Evolutionary conservation across 2,888 invertebrate genomes (phyloP).

Genomic region (Oxycera nigricornis): DNA sequence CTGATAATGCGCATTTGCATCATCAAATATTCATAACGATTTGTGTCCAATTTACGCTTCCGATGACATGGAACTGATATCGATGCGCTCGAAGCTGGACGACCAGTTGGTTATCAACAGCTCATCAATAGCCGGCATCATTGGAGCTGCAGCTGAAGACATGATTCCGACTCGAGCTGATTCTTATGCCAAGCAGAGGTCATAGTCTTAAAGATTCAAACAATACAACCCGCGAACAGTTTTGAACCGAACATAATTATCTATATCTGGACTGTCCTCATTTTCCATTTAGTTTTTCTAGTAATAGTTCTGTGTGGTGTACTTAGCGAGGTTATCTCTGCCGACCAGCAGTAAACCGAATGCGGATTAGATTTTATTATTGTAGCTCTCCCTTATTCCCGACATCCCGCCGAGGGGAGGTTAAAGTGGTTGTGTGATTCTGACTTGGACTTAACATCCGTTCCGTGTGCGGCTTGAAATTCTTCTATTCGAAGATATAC

Average conservation of each 20-base stretch:
- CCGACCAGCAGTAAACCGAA: constrained; percentile 28
- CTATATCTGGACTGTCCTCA: constrained; percentile 11
- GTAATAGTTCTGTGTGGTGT: constrained; percentile 19
- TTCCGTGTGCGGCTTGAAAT: constrained; percentile 4
- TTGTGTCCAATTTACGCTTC: constrained; percentile 27
- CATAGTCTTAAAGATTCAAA: not conserved
- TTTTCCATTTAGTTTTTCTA: constrained; percentile 4
- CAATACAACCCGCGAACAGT: not conserved
- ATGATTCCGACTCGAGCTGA: not conserved
- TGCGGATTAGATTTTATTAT: constrained; percentile 32
- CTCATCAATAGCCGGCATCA: not conserved
- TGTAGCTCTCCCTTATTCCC: constrained; percentile 8
- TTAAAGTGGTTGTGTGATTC: constrained; percentile 13
- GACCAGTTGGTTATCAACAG: not conserved
- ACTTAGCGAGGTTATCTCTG: constrained; percentile 28
- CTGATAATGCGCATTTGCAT: constrained; percentile 20
- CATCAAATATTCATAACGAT: constrained; percentile 20
- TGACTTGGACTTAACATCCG: constrained; percentile 19
- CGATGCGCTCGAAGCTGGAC: not conserved
- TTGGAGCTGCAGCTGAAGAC: not conserved
- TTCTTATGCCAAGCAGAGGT: not conserved
- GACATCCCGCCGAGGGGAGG: constrained; percentile 1
- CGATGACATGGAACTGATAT: constrained; percentile 12
- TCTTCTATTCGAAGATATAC: not conserved
- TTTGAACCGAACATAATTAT: not conserved